These are phyloP conservation scores for Ceratosolen solmsi DNA, from an alignment of 1,140 invertebrate species.

Conservation along the genomic window DNA sequence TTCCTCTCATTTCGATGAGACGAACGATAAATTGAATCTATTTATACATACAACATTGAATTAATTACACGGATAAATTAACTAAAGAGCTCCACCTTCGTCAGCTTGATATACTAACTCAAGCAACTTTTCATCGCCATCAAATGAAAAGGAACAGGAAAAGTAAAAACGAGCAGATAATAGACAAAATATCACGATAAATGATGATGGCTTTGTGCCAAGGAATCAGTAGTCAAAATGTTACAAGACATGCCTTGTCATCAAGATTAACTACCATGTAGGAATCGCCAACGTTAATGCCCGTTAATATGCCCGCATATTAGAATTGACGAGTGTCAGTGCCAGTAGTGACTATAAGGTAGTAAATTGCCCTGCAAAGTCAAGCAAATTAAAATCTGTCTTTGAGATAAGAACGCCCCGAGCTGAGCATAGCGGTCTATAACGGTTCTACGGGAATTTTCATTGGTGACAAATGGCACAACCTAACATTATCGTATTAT, in stretches of 20 bases:
- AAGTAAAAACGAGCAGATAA: neutral
- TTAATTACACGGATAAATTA: constrained; percentile 47
- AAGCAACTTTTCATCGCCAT: constrained; percentile 35
- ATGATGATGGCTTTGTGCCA: neutral
- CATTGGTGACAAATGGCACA: no score
- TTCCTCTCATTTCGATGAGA: neutral
- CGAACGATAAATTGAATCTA: constrained; percentile 49
- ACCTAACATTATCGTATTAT: no score
- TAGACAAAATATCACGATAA: neutral
- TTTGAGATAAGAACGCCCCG: no score
- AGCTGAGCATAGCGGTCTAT: no score
- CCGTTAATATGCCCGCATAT: no score
- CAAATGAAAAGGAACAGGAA: neutral
- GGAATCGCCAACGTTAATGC: neutral
- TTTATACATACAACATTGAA: constrained; percentile 32
- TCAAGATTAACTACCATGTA: neutral
- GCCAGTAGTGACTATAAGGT: neutral
- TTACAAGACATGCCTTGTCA: constrained; percentile 9
- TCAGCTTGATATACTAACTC: neutral
- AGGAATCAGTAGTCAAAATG: constrained; percentile 11
- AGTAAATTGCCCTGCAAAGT: neutral
- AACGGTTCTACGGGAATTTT: no score
- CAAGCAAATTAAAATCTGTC: neutral
- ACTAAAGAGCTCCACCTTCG: neutral
- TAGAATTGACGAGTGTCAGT: neutral